These are phyloP conservation scores for Agriopis leucophaearia DNA, from an alignment of 2,888 invertebrate genomes.

Conservation along the genomic window DNA sequence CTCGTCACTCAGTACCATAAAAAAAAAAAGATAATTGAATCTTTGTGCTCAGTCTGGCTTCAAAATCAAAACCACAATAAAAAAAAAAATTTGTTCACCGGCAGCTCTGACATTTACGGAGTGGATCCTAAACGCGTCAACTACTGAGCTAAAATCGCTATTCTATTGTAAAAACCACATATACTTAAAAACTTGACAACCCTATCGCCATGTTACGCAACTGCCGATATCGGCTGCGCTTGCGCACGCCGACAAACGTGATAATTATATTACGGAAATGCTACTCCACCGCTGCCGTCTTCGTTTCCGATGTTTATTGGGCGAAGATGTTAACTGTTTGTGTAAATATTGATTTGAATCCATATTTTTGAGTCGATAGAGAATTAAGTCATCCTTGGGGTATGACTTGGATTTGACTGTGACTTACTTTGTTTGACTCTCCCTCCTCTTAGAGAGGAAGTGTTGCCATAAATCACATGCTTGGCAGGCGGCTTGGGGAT, in stretches of 20 bases:
- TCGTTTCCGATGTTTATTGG: conserved; percentile 40
- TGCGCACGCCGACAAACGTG: conserved; percentile 38
- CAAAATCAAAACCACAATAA: too few relatives aligned
- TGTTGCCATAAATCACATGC: too few relatives aligned
- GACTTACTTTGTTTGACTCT: too few relatives aligned
- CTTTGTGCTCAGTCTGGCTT: too few relatives aligned
- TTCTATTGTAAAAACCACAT: too few relatives aligned
- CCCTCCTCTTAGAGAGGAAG: too few relatives aligned
- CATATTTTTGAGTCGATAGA: background rate
- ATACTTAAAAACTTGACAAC: conserved; percentile 12
- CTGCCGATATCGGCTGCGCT: conserved; percentile 16
- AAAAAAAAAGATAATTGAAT: too few relatives aligned
- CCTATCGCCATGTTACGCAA: conserved; percentile 18
- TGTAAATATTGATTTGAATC: conserved; percentile 2
- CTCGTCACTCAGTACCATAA: too few relatives aligned
- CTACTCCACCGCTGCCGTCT: conserved; percentile 21
- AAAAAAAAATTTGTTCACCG: too few relatives aligned
- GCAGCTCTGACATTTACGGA: too few relatives aligned
- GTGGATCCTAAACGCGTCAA: background rate
- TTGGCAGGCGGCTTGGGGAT: too few relatives aligned
- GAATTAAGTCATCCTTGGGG: background rate
- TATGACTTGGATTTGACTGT: too few relatives aligned
- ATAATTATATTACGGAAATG: conserved; percentile 59
- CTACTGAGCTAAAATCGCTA: background rate
- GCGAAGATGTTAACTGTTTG: conserved; percentile 8